These are phyloP conservation scores for rabbit (Oryctolagus cuniculus) DNA, from an alignment of 2,113 vertebrate species.

Conservation along the genomic window mOryCun1.1 NC_091448.1:40238001-40238500, in stretches of 20 bases:
- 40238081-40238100: background rate
- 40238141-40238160: background rate
- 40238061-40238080: background rate
- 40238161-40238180: background rate
- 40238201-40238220: background rate
- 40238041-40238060: background rate
- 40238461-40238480: background rate
- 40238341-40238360: accelerated
- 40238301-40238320: background rate
- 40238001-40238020: background rate
- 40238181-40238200: background rate
- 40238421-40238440: background rate
- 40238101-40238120: background rate
- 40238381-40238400: background rate
- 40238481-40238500: background rate
- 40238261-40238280: background rate
- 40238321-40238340: background rate
- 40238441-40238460: background rate
- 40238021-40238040: background rate
- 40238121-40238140: background rate
- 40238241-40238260: background rate
- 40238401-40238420: background rate
- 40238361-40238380: background rate
- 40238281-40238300: background rate
- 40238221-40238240: background rate